Base-by-base conservation (phyloP, 2,113 vertebrate genomes). In the Alexandromys fortis region DNA sequence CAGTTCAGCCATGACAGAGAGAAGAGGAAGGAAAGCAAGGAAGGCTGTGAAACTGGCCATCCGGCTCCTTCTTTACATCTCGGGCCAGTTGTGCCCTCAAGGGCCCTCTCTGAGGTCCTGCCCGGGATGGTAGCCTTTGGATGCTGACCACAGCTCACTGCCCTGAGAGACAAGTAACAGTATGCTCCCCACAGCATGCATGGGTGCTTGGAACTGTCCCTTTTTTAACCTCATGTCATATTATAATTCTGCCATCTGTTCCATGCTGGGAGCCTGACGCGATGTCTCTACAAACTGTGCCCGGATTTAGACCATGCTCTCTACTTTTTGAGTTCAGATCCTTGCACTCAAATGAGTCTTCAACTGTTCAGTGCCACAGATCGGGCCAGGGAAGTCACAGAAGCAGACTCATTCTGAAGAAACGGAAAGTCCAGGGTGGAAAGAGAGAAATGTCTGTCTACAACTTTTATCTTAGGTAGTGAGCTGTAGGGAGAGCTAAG, bases 281-380 rank as follows among this genome's bases (percentile, higher is more conserved):
- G 63, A 79, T 17, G 33, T 90, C 30, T 68, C 55, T 30, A 35
- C 28, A 47, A 92, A 85, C 21, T 70, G 58, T 86, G 55, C 70
- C 47, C 86, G 61, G 42, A 70, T 76, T 75, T 90, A 75, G 87
- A 55, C 28, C n/a, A 16, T 42, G 19, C 17, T 78, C 61, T 2
- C 38, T 76, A 49, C 28, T 90, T 76, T 76, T 87, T 58, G 65
- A 79, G 21, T 30, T 45, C 16, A 52, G 2, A 24, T 92, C 35
- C 70, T 87, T 67, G n/a, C 17, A 30, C 28, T 91, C 82, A 90
- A 42, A 89, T 86, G 86, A 73, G 58, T 47, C 52, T 92, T 65
- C 65, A 79, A 7, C 61, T 73, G 21, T 47, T 21, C 14, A 1
- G 21, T 13, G 7, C 45, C 10, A 10, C 33, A 30, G 76, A 61